phyloP scores from a whole-genome alignment of 2,888 invertebrate genomes.

The Epistrophe grossulariae region DNA sequence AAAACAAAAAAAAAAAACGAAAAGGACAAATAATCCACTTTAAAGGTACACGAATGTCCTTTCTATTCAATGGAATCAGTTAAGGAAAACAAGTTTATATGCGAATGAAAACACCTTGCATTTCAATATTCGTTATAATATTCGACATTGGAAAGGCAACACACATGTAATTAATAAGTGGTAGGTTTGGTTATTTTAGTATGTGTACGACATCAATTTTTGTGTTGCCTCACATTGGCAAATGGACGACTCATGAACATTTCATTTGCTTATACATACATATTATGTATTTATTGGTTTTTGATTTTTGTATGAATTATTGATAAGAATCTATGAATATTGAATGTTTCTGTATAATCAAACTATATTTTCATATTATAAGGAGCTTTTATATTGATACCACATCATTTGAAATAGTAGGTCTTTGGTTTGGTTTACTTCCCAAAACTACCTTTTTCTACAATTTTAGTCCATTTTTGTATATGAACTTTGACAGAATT shows the following conservation, averaged over 20 bases:
- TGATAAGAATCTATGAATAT: neutral
- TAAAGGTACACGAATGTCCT: conserved; percentile 60
- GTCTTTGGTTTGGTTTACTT: no score
- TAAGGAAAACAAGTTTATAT: conserved; percentile 67
- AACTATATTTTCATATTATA: no score
- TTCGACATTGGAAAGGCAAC: conserved; percentile 39
- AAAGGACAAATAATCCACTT: conserved; percentile 63
- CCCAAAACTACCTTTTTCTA: no score
- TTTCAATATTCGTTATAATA: conserved; percentile 10
- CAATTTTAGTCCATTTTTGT: no score
- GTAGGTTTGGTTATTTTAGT: conserved; percentile 17
- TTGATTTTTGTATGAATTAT: conserved; percentile 24
- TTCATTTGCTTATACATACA: conserved; percentile 12
- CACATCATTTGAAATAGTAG: no score
- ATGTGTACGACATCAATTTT: neutral
- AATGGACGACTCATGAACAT: conserved; percentile 27
- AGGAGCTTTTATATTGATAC: no score
- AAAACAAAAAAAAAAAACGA: conserved; percentile 4
- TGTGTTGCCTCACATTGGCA: conserved; percentile 24
- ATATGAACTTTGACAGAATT: no score
- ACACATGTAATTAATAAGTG: conserved; percentile 66
- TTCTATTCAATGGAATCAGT: conserved; percentile 65
- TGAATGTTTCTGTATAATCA: no score
- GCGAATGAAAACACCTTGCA: conserved; percentile 73
- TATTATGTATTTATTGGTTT: conserved; percentile 34